phyloP scores from a whole-genome alignment of 2,888 invertebrate genomes.

The Baronia brevicornis region DNA sequence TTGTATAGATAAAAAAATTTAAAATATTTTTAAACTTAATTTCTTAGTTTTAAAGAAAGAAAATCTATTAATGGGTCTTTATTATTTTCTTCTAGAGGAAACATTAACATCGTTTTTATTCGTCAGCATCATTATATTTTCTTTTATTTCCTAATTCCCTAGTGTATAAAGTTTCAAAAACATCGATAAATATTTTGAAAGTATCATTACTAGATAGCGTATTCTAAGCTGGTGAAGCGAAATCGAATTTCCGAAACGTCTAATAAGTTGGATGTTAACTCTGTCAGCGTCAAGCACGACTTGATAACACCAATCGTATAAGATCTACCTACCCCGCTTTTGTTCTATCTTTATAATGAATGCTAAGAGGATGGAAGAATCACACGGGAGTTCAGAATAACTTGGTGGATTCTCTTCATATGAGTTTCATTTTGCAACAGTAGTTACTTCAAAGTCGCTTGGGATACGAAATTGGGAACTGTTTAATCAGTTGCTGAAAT shows the following conservation, averaged over 20 bases:
- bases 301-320: conserved; percentile 43
- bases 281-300: conserved; percentile 57
- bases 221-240: conserved; percentile 61
- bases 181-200: too few relatives aligned
- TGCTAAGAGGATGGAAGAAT: conserved; percentile 22
- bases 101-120: too few relatives aligned
- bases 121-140: too few relatives aligned
- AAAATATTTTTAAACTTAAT: too few relatives aligned
- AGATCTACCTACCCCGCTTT: conserved; percentile 31
- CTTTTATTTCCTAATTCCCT: too few relatives aligned
- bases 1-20: too few relatives aligned
- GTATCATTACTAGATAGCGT: conserved; percentile 37
- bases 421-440: conserved; percentile 57
- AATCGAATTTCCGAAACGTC: conserved; percentile 74
- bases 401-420: conserved; percentile 37
- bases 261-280: conserved; percentile 74
- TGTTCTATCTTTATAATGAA: conserved; percentile 23
- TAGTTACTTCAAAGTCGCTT: conserved; percentile 49
- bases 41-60: too few relatives aligned
- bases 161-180: too few relatives aligned
- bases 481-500: conserved; percentile 47
- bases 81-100: too few relatives aligned
- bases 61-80: too few relatives aligned
- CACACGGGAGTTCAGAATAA: conserved; percentile 34
- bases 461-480: conserved; percentile 55